Conservation (phyloP, 2,888 invertebrate genomes). For the Lithophane socia region DNA sequence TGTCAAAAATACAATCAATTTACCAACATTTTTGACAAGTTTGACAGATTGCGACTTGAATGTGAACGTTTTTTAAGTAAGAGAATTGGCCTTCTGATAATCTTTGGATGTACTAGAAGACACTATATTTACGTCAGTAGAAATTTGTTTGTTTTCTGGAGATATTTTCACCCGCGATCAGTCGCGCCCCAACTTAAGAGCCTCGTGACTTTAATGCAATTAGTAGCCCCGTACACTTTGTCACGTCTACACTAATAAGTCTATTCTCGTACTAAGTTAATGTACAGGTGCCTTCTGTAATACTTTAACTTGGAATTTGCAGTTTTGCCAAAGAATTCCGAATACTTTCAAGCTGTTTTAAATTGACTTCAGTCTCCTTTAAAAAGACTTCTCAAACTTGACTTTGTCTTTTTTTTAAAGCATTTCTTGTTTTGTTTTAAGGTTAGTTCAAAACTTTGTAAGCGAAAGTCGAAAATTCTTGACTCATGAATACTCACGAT, state of each 20-base stretch:
- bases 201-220: constrained; percentile 93
- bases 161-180: constrained; percentile 92
- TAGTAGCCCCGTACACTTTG: constrained; percentile 43
- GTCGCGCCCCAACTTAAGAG: constrained; percentile 98
- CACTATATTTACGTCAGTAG: neutral
- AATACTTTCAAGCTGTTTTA: neutral
- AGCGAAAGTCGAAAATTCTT: neutral
- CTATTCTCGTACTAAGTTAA: constrained; percentile 53
- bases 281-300: constrained; percentile 50
- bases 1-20: no score
- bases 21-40: no score
- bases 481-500: neutral
- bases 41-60: no score
- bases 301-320: constrained; percentile 40
- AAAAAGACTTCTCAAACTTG: neutral
- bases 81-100: no score
- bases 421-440: constrained; percentile 1
- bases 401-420: neutral
- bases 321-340: constrained; percentile 19
- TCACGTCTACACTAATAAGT: constrained; percentile 58
- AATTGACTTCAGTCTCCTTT: neutral
- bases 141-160: neutral
- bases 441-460: neutral
- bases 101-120: no score
- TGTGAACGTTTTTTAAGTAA: no score